phyloP scores from a whole-genome alignment of 2,888 invertebrate genomes.

The Melieria crassipennis region DNA sequence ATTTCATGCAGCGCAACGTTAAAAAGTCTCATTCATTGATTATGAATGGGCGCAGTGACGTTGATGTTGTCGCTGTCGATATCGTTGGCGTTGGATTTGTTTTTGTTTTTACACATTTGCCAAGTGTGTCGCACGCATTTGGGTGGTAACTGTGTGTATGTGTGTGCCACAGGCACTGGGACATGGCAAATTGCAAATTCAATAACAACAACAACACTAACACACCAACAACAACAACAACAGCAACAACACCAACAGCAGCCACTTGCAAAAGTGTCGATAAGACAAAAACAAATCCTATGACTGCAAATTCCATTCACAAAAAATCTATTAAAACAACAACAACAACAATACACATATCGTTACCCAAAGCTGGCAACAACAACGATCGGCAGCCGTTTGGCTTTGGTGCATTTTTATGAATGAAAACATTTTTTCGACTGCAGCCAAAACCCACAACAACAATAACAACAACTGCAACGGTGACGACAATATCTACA shows the following conservation, averaged over 20 bases:
- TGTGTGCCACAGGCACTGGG: too few species aligned
- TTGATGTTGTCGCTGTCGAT: conserved; percentile 29
- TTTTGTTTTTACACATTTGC: conserved; percentile 31
- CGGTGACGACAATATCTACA: background rate
- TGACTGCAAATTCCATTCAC: conserved; percentile 30
- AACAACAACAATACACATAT: conserved; percentile 3
- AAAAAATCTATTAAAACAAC: conserved; percentile 16
- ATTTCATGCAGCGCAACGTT: conserved; percentile 28
- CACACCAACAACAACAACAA: background rate
- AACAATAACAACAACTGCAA: conserved; percentile 15
- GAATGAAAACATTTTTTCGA: conserved; percentile 35
- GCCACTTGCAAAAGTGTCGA: background rate
- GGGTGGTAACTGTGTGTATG: too few species aligned
- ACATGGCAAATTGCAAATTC: background rate
- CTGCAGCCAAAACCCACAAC: background rate
- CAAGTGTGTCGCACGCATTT: conserved; percentile 40
- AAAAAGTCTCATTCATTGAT: conserved; percentile 24
- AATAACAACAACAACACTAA: conserved; percentile 28
- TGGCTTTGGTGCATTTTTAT: conserved; percentile 33
- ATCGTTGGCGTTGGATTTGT: too few species aligned
- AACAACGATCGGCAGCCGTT: background rate
- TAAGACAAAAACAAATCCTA: conserved; percentile 17
- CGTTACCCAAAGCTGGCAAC: background rate
- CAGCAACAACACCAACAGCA: conserved; percentile 2
- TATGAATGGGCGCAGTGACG: conserved; percentile 35